Evolutionary conservation across 2,797 vertebrate species (phyloP).

Genomic region (Crenichthys baileyi): DNA sequence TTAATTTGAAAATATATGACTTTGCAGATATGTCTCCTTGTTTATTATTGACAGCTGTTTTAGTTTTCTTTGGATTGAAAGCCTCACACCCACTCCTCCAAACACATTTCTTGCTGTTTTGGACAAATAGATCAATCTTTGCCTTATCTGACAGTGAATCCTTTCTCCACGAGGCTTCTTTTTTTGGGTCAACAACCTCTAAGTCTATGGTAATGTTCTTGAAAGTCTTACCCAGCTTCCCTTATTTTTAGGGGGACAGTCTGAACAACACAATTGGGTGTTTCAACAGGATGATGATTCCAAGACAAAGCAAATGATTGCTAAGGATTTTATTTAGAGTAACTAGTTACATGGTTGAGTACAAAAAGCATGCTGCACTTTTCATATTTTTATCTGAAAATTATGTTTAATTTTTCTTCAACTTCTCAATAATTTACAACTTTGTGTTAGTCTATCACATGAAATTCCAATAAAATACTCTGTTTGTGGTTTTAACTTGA

Average conservation of each 20-base stretch:
- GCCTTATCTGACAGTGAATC: neutral
- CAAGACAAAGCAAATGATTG: neutral
- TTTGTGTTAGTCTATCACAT: neutral
- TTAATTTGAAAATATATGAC: too few relatives aligned
- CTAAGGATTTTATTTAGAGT: neutral
- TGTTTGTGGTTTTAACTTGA: neutral
- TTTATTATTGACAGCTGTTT: neutral
- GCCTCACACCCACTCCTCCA: neutral
- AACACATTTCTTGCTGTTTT: neutral
- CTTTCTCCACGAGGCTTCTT: neutral
- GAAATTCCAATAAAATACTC: neutral
- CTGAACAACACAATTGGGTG: neutral
- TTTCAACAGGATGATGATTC: neutral
- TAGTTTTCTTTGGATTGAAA: neutral
- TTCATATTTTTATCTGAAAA: neutral
- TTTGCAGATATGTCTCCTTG: neutral
- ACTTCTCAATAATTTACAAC: neutral
- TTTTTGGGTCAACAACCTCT: too few relatives aligned
- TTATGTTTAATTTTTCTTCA: neutral
- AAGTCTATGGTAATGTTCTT: too few relatives aligned
- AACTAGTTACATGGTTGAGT: neutral
- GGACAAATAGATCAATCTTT: neutral
- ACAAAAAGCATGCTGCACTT: neutral
- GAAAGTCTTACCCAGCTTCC: too few relatives aligned
- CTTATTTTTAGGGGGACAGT: neutral